These are phyloP conservation scores for Narcine bancroftii DNA, from an alignment of 2,113 vertebrate species.

Conservation along the genomic window DNA sequence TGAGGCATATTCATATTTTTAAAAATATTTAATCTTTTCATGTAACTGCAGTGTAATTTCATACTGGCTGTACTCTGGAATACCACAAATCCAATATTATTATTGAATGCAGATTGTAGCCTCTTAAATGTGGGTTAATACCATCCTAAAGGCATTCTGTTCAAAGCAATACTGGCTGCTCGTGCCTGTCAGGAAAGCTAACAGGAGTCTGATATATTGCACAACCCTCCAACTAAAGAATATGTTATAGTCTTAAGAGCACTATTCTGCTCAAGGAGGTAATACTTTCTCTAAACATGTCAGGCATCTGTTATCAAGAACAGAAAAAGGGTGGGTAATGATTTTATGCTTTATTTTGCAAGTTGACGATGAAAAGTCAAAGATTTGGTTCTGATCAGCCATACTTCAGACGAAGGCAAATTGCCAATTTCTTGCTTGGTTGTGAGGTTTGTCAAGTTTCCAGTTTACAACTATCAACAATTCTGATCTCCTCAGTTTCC, in stretches of 20 bases:
- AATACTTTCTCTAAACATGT: neutral
- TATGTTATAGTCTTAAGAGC: conserved; percentile 9
- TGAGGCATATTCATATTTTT: conserved; percentile 10
- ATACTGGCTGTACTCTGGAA: neutral
- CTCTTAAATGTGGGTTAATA: conserved; percentile 27
- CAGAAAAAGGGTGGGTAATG: neutral
- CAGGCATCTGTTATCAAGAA: conserved; percentile 19
- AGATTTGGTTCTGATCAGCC: neutral
- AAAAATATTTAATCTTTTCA: conserved; percentile 22
- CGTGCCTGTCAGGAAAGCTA: neutral
- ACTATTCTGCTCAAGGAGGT: neutral
- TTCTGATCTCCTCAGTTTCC: neutral
- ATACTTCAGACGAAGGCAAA: neutral
- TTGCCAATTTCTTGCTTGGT: neutral
- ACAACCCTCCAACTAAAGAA: neutral
- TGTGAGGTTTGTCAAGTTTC: neutral
- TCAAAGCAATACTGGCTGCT: neutral
- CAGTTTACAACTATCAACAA: neutral
- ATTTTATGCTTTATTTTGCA: neutral
- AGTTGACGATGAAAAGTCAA: no score
- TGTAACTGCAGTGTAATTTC: neutral
- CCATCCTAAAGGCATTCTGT: neutral
- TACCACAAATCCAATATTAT: conserved; percentile 18
- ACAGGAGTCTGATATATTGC: conserved; percentile 16
- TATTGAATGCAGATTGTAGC: neutral